These are phyloP conservation scores for Eulemur mongoz DNA, from an alignment of 2,797 vertebrate genomes.

Conservation along the genomic window DNA sequence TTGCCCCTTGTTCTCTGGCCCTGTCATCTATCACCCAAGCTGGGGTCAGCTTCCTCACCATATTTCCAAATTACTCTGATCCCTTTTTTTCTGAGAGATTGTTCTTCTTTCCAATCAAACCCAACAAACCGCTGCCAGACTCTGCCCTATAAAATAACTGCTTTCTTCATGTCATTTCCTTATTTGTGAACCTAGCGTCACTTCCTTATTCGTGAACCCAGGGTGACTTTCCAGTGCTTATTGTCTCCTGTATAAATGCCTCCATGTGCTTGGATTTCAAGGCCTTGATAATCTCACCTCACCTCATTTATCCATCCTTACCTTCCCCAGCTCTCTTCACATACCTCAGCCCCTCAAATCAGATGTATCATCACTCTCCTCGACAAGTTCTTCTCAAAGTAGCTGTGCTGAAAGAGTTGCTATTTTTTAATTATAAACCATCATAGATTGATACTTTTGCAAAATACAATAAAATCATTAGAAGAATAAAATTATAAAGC, in stretches of 20 bases:
- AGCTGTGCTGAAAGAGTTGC: constrained; percentile 1
- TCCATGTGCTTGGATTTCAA: constrained; percentile 52
- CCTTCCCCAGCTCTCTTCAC: neutral
- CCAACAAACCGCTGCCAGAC: neutral
- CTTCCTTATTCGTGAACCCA: constrained; percentile 41
- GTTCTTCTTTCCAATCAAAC: neutral
- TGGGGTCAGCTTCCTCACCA: neutral
- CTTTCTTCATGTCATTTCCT: constrained; percentile 40
- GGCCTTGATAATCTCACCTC: neutral
- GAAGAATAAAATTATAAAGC: constrained; percentile 48
- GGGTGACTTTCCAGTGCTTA: constrained; percentile 32
- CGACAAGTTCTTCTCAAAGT: neutral
- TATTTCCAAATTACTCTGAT: constrained; percentile 34
- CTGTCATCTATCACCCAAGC: neutral
- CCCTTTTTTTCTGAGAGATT: neutral
- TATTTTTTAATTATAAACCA: constrained; percentile 31
- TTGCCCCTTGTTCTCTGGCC: neutral
- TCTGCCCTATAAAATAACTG: constrained; percentile 18
- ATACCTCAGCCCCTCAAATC: neutral
- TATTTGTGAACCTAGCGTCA: constrained; percentile 27
- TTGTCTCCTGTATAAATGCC: constrained; percentile 28
- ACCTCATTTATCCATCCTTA: constrained; percentile 3
- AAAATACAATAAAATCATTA: constrained; percentile 40
- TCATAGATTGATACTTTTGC: neutral
- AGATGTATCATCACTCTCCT: neutral